Evolutionary conservation across 2,888 invertebrate species (phyloP), one percentile per base, ranked within the genome.

Genomic region (Elegia similella): DNA sequence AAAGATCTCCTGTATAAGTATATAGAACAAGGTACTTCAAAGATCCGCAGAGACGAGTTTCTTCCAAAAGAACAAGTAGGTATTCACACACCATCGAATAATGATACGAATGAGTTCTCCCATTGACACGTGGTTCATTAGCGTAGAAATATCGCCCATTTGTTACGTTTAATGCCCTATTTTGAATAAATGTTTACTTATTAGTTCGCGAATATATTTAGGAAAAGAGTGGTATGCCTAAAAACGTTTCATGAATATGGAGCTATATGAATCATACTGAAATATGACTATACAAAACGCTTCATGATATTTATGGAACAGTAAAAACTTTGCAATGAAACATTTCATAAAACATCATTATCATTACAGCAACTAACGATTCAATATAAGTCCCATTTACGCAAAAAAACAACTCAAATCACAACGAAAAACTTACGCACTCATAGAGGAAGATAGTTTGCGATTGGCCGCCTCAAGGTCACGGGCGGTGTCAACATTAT

Each of bases 101-200:
- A 56, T 56, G 56, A 47, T 34, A 56, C 15, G 47, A 48, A 56
- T 55, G 55, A n/a, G 56, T 50, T 56, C 48, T 23, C 12, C 17
- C 56, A 48, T 56, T 48, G 42, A 42, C 47, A 48, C 56, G 47
- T 48, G 29, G 42, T 29, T 29, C 56, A 56, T 56, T 56, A 56
- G 42, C 48, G 15, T 48, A 47, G 47, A 56, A 48, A 56, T 56
- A 56, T 56, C 15, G 56, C 48, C 48, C 56, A 48, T 48, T 56
- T 56, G 42, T 48, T 30, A 48, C 47, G 29, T 56, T 56, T 56
- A 48, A 48, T 48, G 48, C 42, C 38, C 47, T 43, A 54, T 54
- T 43, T 54, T 43, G 48, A 56, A 48, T 56, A 56, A 48, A 56
- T 56, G 42, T 48, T 54, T 54, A 42, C 15, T 54, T 53, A 42